Percentiles rank a stretch among this genome's conserved stretches.
These are phyloP conservation scores for Podarcis cretensis DNA, from an alignment of 2,113 vertebrate genomes.

Conservation along the genomic window DNA sequence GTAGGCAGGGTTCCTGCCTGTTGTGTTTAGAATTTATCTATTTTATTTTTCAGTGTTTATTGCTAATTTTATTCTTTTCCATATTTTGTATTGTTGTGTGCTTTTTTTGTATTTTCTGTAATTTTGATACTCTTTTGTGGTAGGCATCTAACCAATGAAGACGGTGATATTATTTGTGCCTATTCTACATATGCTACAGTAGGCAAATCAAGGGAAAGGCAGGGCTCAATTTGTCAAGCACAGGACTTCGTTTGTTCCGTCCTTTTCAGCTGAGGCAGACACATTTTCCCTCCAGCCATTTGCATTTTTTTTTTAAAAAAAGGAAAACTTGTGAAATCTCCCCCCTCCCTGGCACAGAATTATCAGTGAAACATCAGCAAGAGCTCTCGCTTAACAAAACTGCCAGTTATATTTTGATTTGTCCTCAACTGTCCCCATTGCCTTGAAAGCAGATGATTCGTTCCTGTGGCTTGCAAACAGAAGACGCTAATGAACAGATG, in stretches of 20 bases:
- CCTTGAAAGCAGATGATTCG: background rate
- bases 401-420: constrained; percentile 6
- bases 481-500: constrained; percentile 22
- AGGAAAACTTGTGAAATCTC: constrained; percentile 11
- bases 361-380: constrained; percentile 16
- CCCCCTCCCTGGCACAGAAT: constrained; percentile 6
- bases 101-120: too few species aligned
- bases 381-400: constrained; percentile 15
- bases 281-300: background rate
- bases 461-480: background rate
- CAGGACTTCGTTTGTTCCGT: background rate
- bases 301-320: background rate
- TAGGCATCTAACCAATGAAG: too few species aligned
- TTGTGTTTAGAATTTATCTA: too few species aligned
- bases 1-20: too few species aligned
- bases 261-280: constrained; percentile 1
- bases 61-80: too few species aligned
- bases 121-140: too few species aligned
- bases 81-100: too few species aligned
- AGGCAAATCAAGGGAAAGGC: background rate
- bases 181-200: background rate
- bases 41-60: too few species aligned
- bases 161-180: background rate
- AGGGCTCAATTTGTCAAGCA: constrained; percentile 5
- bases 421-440: background rate